Percentiles rank a stretch among this genome's conserved stretches.
Conservation (phyloP, 1,140 invertebrate genomes). For the Dinoponera quadriceps region DNA sequence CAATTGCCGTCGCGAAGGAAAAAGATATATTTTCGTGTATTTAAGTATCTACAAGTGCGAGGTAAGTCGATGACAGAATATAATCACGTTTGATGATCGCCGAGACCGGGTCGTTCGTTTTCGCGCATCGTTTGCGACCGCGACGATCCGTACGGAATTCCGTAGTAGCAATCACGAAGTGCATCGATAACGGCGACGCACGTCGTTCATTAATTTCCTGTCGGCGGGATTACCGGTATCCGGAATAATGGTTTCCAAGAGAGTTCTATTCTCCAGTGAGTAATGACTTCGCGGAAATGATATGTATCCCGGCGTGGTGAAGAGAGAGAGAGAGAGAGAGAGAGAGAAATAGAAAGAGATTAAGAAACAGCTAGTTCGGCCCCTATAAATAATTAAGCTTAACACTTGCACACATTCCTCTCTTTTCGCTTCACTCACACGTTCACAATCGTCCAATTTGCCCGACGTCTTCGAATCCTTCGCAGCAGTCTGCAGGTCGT, state of each 20-base stretch:
- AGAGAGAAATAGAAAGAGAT: no score
- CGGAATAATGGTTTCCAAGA: not conserved
- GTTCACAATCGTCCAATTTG: no score
- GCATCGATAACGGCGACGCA: not conserved
- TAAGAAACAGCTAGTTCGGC: constrained; percentile 16
- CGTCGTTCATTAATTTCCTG: not conserved
- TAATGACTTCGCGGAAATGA: constrained; percentile 32
- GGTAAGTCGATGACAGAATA: constrained; percentile 20
- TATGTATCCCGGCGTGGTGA: not conserved
- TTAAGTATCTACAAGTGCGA: constrained; percentile 18
- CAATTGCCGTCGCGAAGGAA: constrained; percentile 18
- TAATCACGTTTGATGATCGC: constrained; percentile 2
- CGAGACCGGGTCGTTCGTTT: no score
- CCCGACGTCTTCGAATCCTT: no score
- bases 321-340: no score
- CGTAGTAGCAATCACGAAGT: not conserved
- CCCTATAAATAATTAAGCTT: constrained; percentile 36
- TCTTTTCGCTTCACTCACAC: not conserved
- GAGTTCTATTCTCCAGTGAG: not conserved
- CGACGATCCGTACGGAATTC: constrained; percentile 10
- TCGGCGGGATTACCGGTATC: not conserved
- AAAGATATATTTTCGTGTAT: constrained; percentile 38
- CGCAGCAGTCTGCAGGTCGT: no score
- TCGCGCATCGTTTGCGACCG: no score
- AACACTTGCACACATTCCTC: not conserved